A percentile compares a stretch with the other conserved stretches of the same genome.
phyloP scores from a whole-genome alignment of 2,888 invertebrate genomes.

The Heliconius ismenius region DNA sequence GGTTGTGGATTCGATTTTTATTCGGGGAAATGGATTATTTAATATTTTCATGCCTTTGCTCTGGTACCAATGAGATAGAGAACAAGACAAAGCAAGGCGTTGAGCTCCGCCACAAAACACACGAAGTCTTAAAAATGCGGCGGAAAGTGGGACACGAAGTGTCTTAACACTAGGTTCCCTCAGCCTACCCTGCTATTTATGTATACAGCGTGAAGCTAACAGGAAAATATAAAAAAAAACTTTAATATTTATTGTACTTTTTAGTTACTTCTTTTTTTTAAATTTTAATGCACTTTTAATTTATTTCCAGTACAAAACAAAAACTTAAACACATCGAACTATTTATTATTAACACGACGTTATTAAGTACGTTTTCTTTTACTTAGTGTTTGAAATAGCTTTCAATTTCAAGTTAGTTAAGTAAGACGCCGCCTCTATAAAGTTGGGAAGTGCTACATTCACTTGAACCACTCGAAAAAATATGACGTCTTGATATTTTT shows the following conservation, averaged over 20 bases:
- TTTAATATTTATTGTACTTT: not conserved
- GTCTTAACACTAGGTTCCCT: no score
- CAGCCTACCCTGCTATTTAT: no score
- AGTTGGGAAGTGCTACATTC: slow-evolving; percentile 45
- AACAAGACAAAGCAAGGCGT: no score
- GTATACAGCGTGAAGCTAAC: no score
- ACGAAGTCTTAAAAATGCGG: no score
- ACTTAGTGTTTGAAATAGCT: slow-evolving; percentile 31
- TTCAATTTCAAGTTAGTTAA: slow-evolving; percentile 43
- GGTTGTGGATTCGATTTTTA: no score
- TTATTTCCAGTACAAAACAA: not conserved
- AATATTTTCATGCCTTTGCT: no score
- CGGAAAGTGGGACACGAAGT: no score
- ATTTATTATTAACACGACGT: slow-evolving; percentile 27
- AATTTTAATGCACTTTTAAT: not conserved
- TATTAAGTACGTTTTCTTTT: slow-evolving; percentile 17
- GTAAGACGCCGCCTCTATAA: slow-evolving; percentile 49
- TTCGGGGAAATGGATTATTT: no score
- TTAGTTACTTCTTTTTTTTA: not conserved
- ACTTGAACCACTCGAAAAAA: slow-evolving; percentile 31
- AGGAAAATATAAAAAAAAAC: not conserved
- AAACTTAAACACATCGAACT: not conserved
- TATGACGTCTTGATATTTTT: slow-evolving; percentile 21
- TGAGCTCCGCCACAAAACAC: no score
- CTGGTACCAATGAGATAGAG: no score